Conservation (phyloP, 1,140 invertebrate genomes). For the Cataglyphis hispanica region DNA sequence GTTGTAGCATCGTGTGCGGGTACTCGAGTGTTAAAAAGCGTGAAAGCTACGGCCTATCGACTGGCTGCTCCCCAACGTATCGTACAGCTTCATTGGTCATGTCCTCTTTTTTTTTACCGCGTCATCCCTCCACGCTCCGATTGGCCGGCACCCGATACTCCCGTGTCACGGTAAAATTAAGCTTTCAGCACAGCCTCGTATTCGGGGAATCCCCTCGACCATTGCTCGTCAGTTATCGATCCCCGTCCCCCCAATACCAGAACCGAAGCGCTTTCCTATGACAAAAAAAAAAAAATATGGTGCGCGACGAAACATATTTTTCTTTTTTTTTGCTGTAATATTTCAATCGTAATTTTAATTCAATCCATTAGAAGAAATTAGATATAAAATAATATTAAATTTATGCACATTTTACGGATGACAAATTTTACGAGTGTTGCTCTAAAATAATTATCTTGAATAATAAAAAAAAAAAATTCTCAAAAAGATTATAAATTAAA, state of each 20-base stretch:
- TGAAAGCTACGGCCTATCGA: slow-evolving; percentile 75
- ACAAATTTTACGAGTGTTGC: not conserved
- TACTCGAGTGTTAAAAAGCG: slow-evolving; percentile 57
- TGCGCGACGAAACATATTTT: not conserved
- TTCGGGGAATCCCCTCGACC: slow-evolving; percentile 75
- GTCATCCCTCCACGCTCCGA: slow-evolving; percentile 77
- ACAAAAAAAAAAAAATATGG: slow-evolving; percentile 54
- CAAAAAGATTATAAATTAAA: not conserved
- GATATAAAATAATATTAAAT: not conserved
- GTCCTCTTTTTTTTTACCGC: slow-evolving; percentile 78
- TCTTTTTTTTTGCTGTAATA: not conserved
- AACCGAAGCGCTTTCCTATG: not conserved
- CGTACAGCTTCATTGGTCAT: slow-evolving; percentile 78
- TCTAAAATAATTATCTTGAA: not conserved
- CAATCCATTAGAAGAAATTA: not conserved
- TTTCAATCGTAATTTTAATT: not conserved
- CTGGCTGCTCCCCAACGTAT: slow-evolving; percentile 70
- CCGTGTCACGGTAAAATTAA: slow-evolving; percentile 85
- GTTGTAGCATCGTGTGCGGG: not conserved
- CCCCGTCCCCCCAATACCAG: slow-evolving; percentile 66
- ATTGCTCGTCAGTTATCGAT: slow-evolving; percentile 67
- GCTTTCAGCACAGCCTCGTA: slow-evolving; percentile 79
- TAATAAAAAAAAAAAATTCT: not conserved
- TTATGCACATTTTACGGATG: not conserved
- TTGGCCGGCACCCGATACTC: slow-evolving; percentile 79